Evolutionary conservation across 2,113 vertebrate species (phyloP), one percentile per base, ranked within the genome.

Genomic region (Microcebus ravelobensis): DNA sequence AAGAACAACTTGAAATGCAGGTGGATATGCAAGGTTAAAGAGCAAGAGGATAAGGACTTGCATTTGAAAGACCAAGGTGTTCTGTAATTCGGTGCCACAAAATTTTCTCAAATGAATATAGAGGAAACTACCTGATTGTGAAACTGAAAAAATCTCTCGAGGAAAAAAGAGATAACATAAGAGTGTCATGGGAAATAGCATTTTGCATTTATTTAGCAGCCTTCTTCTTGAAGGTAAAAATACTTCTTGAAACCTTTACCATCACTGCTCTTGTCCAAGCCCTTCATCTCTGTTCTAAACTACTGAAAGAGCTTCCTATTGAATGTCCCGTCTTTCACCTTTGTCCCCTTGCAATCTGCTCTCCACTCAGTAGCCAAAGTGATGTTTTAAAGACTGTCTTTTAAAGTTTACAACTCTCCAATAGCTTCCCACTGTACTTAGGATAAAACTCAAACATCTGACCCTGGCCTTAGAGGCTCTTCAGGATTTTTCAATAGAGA

Each of bases 1-100:
- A 57, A 0, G 79, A 96, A 80, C 85, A 87, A 92, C 91, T 96
- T 81, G 90, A 98, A 98, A 96, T 95, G 96, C 95, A 89, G 67
- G 29, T 10, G 65, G 80, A 88, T 95, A 84, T 50, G 57, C 65
- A 50, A 90, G 97, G 97, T 52, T 65, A 96, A 82, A 80, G 90
- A 85, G 90, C 74, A 89, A 65, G 92, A 97, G 73, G 84, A 23
- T 50, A 39, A 97, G 81, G 91, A 73, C 96, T 95, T 74, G 79
- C 34, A 85, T 95, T 94, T 93, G 93, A 93, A 98, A 96, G 93
- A 87, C 77, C 0, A 4, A 61, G 63, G 11, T 94, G 96, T 70
- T 34, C 93, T 89, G 65, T 96, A 96, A 90, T 57, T 95, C 84
- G 50, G 80, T 84, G 67, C 94, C 8, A 20, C 61, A 67, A 82